phyloP scores from a whole-genome alignment of 2,888 invertebrate species.

The Danaus chrysippus region DNA sequence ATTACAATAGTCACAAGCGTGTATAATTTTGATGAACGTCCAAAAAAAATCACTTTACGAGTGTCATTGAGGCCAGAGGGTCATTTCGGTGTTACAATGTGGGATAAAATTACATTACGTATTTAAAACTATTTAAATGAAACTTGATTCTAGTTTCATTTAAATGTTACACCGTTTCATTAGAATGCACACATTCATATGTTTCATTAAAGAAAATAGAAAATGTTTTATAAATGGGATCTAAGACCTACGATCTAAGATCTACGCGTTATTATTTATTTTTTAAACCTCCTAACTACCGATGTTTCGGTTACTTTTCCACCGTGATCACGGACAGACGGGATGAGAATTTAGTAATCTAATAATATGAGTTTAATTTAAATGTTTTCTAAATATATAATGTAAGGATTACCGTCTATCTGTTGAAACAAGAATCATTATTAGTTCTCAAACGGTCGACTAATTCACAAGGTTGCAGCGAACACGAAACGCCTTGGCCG shows the following conservation, averaged over 20 bases:
- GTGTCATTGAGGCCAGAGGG: constrained; percentile 30
- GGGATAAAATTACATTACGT: no score
- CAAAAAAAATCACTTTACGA: constrained; percentile 18
- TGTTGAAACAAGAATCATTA: constrained; percentile 42
- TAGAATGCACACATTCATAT: no score
- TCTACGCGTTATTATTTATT: no score
- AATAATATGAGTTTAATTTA: not conserved
- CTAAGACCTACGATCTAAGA: no score
- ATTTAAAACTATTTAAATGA: no score
- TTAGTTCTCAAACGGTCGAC: constrained; percentile 41
- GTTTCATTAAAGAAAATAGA: no score
- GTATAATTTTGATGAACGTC: constrained; percentile 17
- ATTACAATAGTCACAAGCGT: constrained; percentile 2
- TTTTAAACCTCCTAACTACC: no score
- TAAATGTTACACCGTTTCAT: no score
- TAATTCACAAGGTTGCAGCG: constrained; percentile 66
- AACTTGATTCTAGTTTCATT: no score
- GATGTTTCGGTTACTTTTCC: no score
- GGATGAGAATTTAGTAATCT: not conserved
- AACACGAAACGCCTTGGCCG: constrained; percentile 69
- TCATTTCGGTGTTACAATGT: constrained; percentile 15
- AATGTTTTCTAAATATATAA: constrained; percentile 6
- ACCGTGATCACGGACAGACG: no score
- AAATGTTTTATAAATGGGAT: no score
- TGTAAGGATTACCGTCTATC: constrained; percentile 35